Conservation (phyloP, 2,113 vertebrate genomes). For the Brienomyrus brachyistius region DNA sequence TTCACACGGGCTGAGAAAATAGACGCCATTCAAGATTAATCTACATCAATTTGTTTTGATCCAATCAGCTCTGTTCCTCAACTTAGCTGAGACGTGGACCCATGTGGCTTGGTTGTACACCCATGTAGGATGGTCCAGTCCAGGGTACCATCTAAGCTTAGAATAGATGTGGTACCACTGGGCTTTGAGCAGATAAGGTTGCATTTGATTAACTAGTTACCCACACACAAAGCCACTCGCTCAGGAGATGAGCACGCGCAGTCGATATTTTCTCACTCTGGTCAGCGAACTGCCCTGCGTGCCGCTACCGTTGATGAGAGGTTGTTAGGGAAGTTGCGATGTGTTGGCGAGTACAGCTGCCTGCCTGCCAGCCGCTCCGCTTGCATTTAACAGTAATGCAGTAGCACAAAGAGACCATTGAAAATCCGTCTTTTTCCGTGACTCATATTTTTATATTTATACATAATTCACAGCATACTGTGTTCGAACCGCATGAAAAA, state of each 20-base stretch:
- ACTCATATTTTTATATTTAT: neutral
- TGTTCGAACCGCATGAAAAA: neutral
- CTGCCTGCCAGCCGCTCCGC: neutral
- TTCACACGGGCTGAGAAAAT: neutral
- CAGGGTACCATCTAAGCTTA: neutral
- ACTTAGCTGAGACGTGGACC: neutral
- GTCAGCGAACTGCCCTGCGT: neutral
- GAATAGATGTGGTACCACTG: neutral
- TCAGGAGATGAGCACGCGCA: neutral
- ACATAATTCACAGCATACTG: neutral
- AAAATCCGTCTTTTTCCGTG: neutral
- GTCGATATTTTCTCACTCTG: neutral
- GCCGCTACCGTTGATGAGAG: neutral
- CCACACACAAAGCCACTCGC: neutral
- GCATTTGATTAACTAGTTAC: neutral
- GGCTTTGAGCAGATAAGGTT: neutral
- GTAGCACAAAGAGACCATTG: constrained; percentile 5
- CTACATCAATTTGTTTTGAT: neutral
- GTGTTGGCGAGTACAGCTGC: constrained; percentile 1
- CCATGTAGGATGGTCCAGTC: neutral
- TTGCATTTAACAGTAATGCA: neutral
- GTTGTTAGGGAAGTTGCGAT: neutral
- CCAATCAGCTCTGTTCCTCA: neutral
- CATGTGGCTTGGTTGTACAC: neutral
- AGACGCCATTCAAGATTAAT: neutral